Conservation (phyloP, 1,140 invertebrate species). For the Polyergus mexicanus region DNA sequence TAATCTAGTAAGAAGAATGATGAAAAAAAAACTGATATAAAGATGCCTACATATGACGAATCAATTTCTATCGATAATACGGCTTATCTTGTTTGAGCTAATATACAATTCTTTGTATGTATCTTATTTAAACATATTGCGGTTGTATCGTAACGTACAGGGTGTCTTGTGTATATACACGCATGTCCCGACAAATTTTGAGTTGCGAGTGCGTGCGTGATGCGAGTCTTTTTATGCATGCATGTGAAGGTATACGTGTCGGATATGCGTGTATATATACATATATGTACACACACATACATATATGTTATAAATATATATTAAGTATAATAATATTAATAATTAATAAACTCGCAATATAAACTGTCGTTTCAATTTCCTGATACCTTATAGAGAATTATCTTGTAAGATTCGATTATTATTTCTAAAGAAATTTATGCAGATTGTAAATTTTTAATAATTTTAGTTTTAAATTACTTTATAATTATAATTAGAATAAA, state of each 20-base stretch:
- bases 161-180: constrained; percentile 71
- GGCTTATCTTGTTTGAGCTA: constrained; percentile 54
- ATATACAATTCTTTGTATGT: constrained; percentile 67
- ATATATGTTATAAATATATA: constrained; percentile 79
- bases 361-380: constrained; percentile 58
- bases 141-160: constrained; percentile 70
- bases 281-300: constrained; percentile 75
- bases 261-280: constrained; percentile 68
- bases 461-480: no score
- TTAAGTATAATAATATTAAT: constrained; percentile 77
- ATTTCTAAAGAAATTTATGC: not conserved
- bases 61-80: constrained; percentile 52
- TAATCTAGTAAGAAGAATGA: constrained; percentile 57
- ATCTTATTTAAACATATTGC: constrained; percentile 65
- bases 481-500: no score
- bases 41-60: constrained; percentile 54
- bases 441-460: not conserved
- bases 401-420: not conserved
- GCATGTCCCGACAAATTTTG: constrained; percentile 62
- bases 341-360: constrained; percentile 80
- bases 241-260: constrained; percentile 2
- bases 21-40: constrained; percentile 20
- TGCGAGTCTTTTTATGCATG: not conserved
- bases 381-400: not conserved
- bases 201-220: constrained; percentile 76